Evolutionary conservation across 2,888 invertebrate genomes (phyloP).

Genomic region (Campaea margaritaria): DNA sequence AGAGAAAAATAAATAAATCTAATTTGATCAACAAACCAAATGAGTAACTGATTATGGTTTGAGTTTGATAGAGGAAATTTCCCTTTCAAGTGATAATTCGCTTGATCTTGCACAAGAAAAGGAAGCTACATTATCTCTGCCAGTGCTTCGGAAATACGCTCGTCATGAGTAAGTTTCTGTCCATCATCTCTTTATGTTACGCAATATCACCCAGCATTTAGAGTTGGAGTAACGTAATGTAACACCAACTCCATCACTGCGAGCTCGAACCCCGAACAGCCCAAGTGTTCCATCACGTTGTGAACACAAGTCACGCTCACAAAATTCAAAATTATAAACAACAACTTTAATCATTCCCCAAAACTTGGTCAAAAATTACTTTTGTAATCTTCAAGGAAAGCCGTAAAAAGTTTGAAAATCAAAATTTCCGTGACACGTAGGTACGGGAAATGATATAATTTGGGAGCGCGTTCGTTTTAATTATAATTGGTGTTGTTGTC

Average conservation of each 20-base stretch:
- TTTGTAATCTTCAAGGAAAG: conserved; percentile 26
- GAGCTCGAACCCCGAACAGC: not conserved
- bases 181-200: no score
- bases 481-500: conserved; percentile 16
- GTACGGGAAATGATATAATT: conserved; percentile 25
- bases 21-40: no score
- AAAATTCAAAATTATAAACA: conserved; percentile 35
- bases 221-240: not conserved
- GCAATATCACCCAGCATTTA: no score
- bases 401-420: conserved; percentile 37
- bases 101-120: no score
- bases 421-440: conserved; percentile 31
- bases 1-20: no score
- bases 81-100: no score
- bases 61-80: no score
- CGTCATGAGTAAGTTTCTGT: no score
- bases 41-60: no score
- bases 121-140: no score
- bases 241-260: not conserved
- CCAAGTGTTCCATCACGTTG: conserved; percentile 20
- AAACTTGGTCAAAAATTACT: conserved; percentile 36
- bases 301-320: conserved; percentile 27
- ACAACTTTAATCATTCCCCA: conserved; percentile 27
- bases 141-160: no score
- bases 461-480: conserved; percentile 19